A percentile compares a stretch with the other conserved stretches of the same genome.
These are phyloP conservation scores for Trochalopteron elliotii DNA, from an alignment of 2,113 vertebrate species.

Conservation along the genomic window DNA sequence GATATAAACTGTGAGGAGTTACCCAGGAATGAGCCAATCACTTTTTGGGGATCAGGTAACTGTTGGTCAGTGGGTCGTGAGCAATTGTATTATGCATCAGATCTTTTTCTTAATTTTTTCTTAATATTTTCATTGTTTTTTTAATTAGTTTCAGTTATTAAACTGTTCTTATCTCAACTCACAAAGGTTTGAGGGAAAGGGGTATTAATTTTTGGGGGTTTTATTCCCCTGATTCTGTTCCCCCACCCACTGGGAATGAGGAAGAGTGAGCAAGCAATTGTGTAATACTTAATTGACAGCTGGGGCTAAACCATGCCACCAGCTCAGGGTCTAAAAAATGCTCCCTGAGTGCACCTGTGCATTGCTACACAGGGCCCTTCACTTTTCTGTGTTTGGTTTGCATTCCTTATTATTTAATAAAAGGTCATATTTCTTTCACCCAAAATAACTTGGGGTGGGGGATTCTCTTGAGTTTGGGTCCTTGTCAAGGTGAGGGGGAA, in stretches of 20 bases:
- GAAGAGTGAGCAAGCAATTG: neutral
- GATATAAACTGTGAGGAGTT: neutral
- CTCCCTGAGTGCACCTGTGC: neutral
- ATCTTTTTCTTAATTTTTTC: neutral
- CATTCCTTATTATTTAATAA: neutral
- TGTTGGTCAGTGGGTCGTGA: neutral
- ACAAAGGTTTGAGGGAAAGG: neutral
- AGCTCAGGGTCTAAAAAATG: neutral
- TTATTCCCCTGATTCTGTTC: neutral
- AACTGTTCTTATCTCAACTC: neutral
- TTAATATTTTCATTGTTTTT: neutral
- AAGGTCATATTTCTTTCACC: neutral
- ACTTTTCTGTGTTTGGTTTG: neutral
- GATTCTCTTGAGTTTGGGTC: neutral
- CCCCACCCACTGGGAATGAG: neutral
- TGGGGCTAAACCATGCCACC: neutral
- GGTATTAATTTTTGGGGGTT: rapidly evolving
- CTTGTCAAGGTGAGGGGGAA: neutral
- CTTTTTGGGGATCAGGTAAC: neutral
- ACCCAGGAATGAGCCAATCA: neutral
- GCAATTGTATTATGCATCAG: neutral
- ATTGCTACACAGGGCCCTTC: neutral
- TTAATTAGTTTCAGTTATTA: neutral
- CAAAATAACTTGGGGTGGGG: too few relatives aligned
- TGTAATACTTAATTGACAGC: neutral